A percentile compares a stretch with the other conserved stretches of the same genome.
phyloP scores from a whole-genome alignment of 2,113 vertebrate genomes.

The Tyto alba region DNA sequence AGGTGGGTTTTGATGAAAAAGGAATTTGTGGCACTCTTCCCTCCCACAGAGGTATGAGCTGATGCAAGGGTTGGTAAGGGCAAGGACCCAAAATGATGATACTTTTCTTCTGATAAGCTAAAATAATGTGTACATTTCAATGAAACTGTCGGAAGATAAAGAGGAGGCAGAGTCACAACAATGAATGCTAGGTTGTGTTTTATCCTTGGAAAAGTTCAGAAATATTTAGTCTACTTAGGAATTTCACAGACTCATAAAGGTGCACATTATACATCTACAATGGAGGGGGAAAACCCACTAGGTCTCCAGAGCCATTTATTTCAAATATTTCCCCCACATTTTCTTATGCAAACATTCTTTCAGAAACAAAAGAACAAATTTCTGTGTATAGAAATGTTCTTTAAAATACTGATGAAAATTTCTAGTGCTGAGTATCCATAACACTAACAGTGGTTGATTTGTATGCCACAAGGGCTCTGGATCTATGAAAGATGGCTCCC shows the following conservation, averaged over 20 bases:
- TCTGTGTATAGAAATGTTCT: not conserved
- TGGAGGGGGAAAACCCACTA: accelerated
- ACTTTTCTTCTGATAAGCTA: not conserved
- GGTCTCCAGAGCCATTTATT: not conserved
- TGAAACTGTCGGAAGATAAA: not conserved
- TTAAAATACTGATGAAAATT: not conserved
- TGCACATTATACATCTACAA: not conserved
- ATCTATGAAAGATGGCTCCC: not conserved
- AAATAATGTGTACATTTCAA: not conserved
- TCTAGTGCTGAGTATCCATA: not conserved
- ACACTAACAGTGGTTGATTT: not conserved
- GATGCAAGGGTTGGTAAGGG: not conserved
- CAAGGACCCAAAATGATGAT: not conserved
- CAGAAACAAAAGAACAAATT: not conserved
- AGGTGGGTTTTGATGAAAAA: not conserved
- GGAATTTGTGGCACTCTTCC: not conserved
- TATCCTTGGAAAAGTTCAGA: not conserved
- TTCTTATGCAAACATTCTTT: not conserved
- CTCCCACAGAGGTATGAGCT: not conserved
- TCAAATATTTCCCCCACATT: not conserved
- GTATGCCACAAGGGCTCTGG: not conserved
- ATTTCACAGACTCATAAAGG: not conserved
- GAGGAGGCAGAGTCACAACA: not conserved
- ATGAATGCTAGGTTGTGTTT: not conserved
- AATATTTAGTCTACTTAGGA: not conserved